Evolutionary conservation across 1,140 invertebrate genomes (phyloP).

Genomic region (Pseudomyrmex sp.): DNA sequence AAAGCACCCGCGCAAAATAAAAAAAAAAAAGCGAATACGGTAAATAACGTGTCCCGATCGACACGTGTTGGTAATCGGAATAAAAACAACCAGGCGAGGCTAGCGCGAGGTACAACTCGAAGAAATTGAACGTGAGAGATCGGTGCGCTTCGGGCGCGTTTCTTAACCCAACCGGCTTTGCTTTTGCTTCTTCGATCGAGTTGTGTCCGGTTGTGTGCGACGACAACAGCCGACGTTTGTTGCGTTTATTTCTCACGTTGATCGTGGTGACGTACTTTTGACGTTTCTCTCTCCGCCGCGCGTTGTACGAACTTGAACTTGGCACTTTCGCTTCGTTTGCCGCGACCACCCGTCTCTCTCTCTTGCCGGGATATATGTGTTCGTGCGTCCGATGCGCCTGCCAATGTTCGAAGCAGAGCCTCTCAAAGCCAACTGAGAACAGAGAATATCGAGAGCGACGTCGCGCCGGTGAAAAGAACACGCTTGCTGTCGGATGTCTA

Average conservation of each 20-base stretch:
- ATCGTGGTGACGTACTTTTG: too few relatives aligned
- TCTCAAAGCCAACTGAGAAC: conserved; percentile 78
- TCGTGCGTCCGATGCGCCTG: conserved; percentile 46
- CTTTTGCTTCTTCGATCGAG: too few relatives aligned
- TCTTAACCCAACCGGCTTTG: too few relatives aligned
- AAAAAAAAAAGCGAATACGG: not conserved
- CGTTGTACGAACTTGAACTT: conserved; percentile 64
- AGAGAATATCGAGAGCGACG: conserved; percentile 69
- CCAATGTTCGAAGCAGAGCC: conserved; percentile 69
- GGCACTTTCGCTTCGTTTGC: conserved; percentile 67
- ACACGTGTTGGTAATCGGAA: conserved; percentile 33
- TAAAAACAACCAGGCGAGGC: not conserved
- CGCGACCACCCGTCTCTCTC: not conserved
- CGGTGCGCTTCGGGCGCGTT: conserved; percentile 23
- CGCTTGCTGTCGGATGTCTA: not conserved
- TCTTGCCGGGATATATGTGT: conserved; percentile 47
- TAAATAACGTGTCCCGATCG: conserved; percentile 20
- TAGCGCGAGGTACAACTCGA: not conserved
- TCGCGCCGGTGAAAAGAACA: not conserved
- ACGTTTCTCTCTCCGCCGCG: conserved; percentile 54
- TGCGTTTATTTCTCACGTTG: too few relatives aligned
- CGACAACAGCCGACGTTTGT: too few relatives aligned
- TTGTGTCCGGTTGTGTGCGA: too few relatives aligned
- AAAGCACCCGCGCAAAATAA: conserved; percentile 52
- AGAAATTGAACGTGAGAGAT: not conserved